Conservation (phyloP, 2,797 vertebrate genomes). For the Melopsittacus undulatus region DNA sequence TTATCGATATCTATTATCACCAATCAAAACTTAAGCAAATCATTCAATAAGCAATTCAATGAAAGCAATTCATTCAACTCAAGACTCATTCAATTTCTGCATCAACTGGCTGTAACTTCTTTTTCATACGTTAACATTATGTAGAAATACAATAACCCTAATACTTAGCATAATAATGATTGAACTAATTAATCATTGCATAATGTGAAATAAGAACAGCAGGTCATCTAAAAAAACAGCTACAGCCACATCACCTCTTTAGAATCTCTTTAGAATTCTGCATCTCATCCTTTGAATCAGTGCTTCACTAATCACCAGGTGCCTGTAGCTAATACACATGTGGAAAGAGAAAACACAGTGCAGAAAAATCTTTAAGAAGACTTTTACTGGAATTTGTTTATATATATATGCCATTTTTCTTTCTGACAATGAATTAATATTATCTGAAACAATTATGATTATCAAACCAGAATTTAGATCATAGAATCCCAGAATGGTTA, state of each 20-base stretch:
- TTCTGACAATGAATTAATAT: neutral
- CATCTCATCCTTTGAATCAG: neutral
- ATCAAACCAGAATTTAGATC: neutral
- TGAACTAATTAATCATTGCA: too few relatives aligned
- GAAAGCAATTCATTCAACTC: neutral
- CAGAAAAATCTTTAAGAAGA: neutral
- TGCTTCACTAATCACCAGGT: neutral
- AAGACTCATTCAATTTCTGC: neutral
- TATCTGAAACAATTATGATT: neutral
- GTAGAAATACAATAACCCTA: too few relatives aligned
- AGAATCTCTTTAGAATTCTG: too few relatives aligned
- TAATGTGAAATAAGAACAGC: too few relatives aligned
- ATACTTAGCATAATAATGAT: too few relatives aligned
- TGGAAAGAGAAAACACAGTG: neutral
- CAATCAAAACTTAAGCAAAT: constrained; percentile 3
- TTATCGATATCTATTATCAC: neutral
- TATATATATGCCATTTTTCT: neutral
- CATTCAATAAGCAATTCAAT: neutral
- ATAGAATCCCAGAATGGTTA: neutral
- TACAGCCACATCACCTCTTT: too few relatives aligned
- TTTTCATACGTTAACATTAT: constrained; percentile 23
- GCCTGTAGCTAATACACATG: neutral
- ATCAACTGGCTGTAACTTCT: neutral
- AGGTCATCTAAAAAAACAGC: too few relatives aligned
- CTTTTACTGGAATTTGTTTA: neutral